Percentiles rank a stretch among this genome's conserved stretches.
These are phyloP conservation scores for Regulus satrapa DNA, from an alignment of 2,113 vertebrate species.

Conservation along the genomic window DNA sequence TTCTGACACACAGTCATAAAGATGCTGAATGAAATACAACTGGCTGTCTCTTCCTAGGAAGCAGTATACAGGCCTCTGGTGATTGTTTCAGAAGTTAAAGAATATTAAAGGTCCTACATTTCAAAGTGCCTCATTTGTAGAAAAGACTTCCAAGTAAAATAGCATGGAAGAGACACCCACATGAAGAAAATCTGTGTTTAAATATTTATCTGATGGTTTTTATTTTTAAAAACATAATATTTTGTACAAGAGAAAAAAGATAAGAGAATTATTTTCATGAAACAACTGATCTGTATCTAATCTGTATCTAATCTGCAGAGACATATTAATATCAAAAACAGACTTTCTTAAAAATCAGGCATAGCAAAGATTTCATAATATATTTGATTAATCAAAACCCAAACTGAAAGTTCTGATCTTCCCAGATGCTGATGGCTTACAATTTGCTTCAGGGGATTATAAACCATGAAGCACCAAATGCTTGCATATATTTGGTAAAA, in stretches of 20 bases:
- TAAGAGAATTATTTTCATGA: conserved; percentile 50
- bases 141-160: conserved; percentile 45
- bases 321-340: conserved; percentile 55
- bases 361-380: conserved; percentile 48
- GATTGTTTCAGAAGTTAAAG: conserved; percentile 65
- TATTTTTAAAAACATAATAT: conserved; percentile 41
- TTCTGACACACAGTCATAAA: conserved; percentile 65
- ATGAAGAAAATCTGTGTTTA: conserved; percentile 50
- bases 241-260: conserved; percentile 35
- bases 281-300: conserved; percentile 47
- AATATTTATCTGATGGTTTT: conserved; percentile 62
- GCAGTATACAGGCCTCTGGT: conserved; percentile 23
- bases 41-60: conserved; percentile 31
- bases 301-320: conserved; percentile 22
- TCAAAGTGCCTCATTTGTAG: conserved; percentile 25
- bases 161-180: neutral
- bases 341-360: conserved; percentile 31
- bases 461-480: conserved; percentile 14
- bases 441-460: conserved; percentile 36
- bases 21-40: conserved; percentile 58
- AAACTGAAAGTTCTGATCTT: conserved; percentile 46
- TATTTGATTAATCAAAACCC: conserved; percentile 56
- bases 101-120: conserved; percentile 41
- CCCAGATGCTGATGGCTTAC: conserved; percentile 22
- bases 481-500: conserved; percentile 32